Conservation (phyloP, 2,113 vertebrate genomes). For the Nannobrachium achirus region DNA sequence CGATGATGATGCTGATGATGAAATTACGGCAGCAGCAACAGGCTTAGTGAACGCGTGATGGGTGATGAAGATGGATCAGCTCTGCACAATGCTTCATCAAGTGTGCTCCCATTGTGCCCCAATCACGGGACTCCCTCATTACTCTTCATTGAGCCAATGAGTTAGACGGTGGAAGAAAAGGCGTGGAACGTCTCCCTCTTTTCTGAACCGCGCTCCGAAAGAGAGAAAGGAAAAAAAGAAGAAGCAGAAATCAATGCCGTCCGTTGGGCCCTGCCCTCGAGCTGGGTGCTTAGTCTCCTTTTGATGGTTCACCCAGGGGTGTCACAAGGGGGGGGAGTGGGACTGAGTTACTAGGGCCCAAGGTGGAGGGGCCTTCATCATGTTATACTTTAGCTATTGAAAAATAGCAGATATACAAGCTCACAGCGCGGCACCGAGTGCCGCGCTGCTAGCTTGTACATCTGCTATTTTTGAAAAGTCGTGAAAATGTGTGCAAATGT, state of each 20-base stretch:
- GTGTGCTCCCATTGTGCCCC: constrained; percentile 73
- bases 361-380: no score
- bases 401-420: no score
- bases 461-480: no score
- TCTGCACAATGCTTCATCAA: constrained; percentile 76
- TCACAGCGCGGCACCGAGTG: no score
- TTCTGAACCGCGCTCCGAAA: no score
- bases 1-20: constrained; percentile 25
- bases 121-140: constrained; percentile 68
- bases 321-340: no score
- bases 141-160: constrained; percentile 71
- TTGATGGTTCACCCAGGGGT: constrained; percentile 58
- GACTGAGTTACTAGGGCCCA: no score
- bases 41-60: constrained; percentile 38
- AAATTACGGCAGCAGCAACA: background rate
- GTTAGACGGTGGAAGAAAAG: constrained; percentile 66
- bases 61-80: constrained; percentile 70
- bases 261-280: constrained; percentile 65
- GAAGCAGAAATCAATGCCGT: constrained; percentile 86
- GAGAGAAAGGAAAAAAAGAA: no score
- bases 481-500: no score
- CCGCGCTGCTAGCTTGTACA: no score
- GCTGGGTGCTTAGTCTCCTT: constrained; percentile 60
- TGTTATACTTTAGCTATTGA: no score
- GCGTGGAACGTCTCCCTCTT: constrained; percentile 34